phyloP scores from a whole-genome alignment of 2,797 vertebrate genomes.

The Acrossocheilus wenchowensis region DNA sequence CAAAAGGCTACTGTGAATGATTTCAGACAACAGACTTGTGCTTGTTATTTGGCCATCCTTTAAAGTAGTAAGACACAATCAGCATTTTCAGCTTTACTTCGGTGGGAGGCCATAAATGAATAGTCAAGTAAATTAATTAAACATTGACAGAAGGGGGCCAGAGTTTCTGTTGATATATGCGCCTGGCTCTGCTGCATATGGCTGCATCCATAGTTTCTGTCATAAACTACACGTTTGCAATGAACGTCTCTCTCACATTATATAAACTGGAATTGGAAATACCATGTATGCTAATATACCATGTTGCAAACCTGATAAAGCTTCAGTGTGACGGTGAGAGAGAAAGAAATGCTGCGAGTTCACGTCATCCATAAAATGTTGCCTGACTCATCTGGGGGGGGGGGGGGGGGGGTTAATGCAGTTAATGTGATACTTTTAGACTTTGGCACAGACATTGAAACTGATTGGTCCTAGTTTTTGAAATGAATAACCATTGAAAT shows the following conservation, averaged over 20 bases:
- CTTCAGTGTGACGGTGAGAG: background rate
- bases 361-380: background rate
- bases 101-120: slow-evolving; percentile 58
- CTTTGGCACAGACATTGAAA: slow-evolving; percentile 45
- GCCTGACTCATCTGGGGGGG: slow-evolving; percentile 15
- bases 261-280: background rate
- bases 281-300: background rate
- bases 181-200: slow-evolving; percentile 44
- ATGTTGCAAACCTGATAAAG: background rate
- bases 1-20: slow-evolving; percentile 63
- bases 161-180: slow-evolving; percentile 54
- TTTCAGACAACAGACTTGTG: slow-evolving; percentile 43
- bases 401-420: slow-evolving; percentile 24
- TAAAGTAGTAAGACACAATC: slow-evolving; percentile 41
- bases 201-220: slow-evolving; percentile 32
- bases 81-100: slow-evolving; percentile 50
- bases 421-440: slow-evolving; percentile 44
- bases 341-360: background rate
- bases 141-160: slow-evolving; percentile 61
- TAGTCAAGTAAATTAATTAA: slow-evolving; percentile 67
- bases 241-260: background rate
- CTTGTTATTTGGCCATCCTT: slow-evolving; percentile 34
- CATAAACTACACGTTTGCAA: slow-evolving; percentile 46
- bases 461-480: slow-evolving; percentile 45
- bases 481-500: slow-evolving; percentile 51